phyloP scores from a whole-genome alignment of 1,140 invertebrate species.

The Eupeodes corollae region DNA sequence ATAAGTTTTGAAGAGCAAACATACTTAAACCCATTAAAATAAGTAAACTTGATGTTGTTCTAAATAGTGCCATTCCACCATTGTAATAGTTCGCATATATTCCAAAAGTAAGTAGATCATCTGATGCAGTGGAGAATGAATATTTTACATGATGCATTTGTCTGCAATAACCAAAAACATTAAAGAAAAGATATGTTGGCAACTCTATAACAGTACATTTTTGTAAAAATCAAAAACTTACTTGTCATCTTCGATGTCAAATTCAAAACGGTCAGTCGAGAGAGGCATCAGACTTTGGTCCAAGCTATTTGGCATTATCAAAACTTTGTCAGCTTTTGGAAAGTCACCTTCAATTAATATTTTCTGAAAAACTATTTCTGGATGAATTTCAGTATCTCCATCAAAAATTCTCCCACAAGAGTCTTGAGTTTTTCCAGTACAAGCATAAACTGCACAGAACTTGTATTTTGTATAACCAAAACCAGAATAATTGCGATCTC shows the following conservation, averaged over 20 bases:
- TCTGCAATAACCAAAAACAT: background rate
- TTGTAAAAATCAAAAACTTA: background rate
- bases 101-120: constrained; percentile 28
- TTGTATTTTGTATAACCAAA: constrained; percentile 26
- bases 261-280: constrained; percentile 12
- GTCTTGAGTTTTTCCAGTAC: constrained; percentile 16
- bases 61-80: too few species aligned
- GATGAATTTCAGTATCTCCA: constrained; percentile 1
- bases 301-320: constrained; percentile 29
- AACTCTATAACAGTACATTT: too few species aligned
- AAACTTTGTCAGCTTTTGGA: constrained; percentile 5
- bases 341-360: constrained; percentile 21
- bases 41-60: too few species aligned
- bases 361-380: constrained; percentile 11
- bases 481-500: constrained; percentile 28
- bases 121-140: constrained; percentile 8
- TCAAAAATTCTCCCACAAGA: constrained; percentile 27
- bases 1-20: too few species aligned
- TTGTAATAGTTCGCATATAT: constrained; percentile 35
- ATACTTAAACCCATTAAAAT: too few species aligned
- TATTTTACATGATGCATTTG: constrained; percentile 2
- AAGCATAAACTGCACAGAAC: constrained; percentile 38
- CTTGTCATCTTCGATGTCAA: constrained; percentile 9
- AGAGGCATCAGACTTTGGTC: constrained; percentile 15
- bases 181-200: too few species aligned